Base-by-base conservation (phyloP, 2,113 vertebrate species). In the Apteryx mantelli region DNA sequence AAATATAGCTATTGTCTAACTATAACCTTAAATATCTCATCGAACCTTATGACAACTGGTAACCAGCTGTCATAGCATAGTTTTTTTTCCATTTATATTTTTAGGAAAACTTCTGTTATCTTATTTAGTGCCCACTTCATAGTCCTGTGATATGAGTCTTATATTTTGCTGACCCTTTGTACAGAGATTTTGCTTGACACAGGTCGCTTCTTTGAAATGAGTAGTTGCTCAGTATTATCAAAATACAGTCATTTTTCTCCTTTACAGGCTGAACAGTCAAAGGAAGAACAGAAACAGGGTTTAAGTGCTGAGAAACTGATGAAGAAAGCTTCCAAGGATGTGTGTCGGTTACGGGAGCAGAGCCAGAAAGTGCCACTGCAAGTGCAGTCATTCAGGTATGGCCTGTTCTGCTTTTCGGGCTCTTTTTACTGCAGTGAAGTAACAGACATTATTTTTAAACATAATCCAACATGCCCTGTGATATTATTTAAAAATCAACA, bases 321-420 rank as follows among this genome's bases (percentile, higher is more conserved):
- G 98, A 97, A 98, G 88, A 98, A 98, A 89, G 98, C 97, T 68
- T 98, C 98, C 46, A 99, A 98, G 97, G 99, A 99, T 3, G 98
- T 99, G 32, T 99, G 98, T 42, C 98, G 98, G 44, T 96, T 99
- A 34, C 97, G 98, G 52, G 98, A 98, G 88, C 99, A 99, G 98
- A 99, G 98, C 96, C 98, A 97, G 96, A 98, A 99, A 94, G 98
- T 99, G 69, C 98, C 98, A 0, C 97, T 98, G 61, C 98, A 98
- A 96, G 98, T 99, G 88, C 99, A 99, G 96, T 98, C 98, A 46
- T 99, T 99, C 98, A 98, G 99, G 99, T 99, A 95, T 28, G 36
- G 56, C 69, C 34, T 56, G 3, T 40, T 88, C 50, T 32, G 48
- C 65, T 89, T 77, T 74, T 64, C 48, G 5, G 25, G 44, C 15